phyloP scores from a whole-genome alignment of 2,113 vertebrate species.

The Progne subis region DNA sequence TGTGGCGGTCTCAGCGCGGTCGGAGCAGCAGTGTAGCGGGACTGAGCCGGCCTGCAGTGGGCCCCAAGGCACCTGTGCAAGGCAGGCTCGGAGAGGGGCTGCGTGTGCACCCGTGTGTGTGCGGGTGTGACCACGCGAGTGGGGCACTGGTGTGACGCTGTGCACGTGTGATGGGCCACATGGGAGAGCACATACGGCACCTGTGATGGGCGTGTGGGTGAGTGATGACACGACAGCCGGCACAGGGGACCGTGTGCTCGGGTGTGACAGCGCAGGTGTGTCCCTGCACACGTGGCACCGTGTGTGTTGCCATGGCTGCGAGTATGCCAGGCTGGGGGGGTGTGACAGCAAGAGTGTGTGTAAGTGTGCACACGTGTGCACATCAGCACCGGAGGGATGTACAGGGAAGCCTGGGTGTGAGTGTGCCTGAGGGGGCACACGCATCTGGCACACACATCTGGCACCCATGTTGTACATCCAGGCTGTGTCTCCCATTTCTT shows the following conservation, averaged over 20 bases:
- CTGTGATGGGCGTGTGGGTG: accelerated
- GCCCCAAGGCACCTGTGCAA: accelerated
- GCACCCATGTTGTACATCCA: accelerated
- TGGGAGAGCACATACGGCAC: accelerated
- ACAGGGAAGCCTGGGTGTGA: accelerated
- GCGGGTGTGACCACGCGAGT: accelerated
- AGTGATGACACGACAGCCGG: accelerated
- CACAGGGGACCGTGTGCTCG: accelerated
- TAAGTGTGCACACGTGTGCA: accelerated
- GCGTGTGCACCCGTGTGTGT: accelerated
- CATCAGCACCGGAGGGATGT: accelerated
- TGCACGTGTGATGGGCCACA: accelerated
- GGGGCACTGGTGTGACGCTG: background rate
- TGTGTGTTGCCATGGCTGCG: background rate
- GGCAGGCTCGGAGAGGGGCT: background rate
- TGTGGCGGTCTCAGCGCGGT: background rate
- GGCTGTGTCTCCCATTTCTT: accelerated
- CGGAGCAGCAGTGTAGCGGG: accelerated
- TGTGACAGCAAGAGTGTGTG: accelerated
- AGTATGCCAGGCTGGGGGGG: background rate
- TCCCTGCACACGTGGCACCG: accelerated
- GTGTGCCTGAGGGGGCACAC: background rate
- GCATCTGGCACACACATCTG: background rate
- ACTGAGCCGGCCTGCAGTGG: background rate
- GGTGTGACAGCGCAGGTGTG: background rate